phyloP scores from a whole-genome alignment of 2,888 invertebrate genomes.

The Halocaridina rubra region DNA sequence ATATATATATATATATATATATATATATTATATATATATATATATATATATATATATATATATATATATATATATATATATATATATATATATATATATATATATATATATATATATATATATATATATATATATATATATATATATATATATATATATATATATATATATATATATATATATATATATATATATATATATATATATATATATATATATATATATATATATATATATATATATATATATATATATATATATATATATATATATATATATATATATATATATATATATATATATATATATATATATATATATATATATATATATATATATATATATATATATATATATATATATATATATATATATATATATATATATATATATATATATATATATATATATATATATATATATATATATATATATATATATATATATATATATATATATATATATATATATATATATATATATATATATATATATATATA shows the following conservation, averaged over 20 bases:
- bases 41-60: neutral
- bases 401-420: too few species aligned
- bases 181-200: neutral
- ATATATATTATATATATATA: neutral
- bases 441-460: too few species aligned
- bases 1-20: neutral
- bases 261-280: neutral
- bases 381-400: too few species aligned
- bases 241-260: neutral
- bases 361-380: too few species aligned
- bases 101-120: neutral
- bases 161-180: neutral
- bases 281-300: too few species aligned
- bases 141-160: neutral
- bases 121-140: neutral
- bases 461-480: too few species aligned
- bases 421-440: too few species aligned
- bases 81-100: neutral
- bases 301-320: too few species aligned
- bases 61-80: neutral
- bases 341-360: too few species aligned
- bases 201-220: neutral
- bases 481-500: too few species aligned
- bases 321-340: too few species aligned
- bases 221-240: neutral